Conservation (phyloP, 2,888 invertebrate genomes). For the Cyaniris semiargus region DNA sequence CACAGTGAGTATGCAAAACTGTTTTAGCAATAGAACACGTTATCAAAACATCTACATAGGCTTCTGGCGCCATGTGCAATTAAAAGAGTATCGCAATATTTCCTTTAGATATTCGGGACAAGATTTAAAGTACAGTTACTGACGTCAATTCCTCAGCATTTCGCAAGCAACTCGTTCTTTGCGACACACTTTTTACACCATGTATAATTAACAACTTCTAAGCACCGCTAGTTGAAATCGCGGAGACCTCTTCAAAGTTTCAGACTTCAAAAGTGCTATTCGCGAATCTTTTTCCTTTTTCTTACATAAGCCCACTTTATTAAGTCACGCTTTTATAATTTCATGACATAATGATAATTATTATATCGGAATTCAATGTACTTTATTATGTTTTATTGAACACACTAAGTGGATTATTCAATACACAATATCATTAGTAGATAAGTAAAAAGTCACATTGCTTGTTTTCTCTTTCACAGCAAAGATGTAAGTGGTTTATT, state of each 20-base stretch:
- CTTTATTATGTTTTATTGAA: background rate
- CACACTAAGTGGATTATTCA: constrained; percentile 12
- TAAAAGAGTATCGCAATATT: constrained; percentile 7
- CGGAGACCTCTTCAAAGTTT: constrained; percentile 9
- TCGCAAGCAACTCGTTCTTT: constrained; percentile 53
- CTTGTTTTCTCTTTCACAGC: background rate
- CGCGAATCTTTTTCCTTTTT: constrained; percentile 15
- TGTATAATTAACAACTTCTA: constrained; percentile 32
- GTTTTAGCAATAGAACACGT: background rate
- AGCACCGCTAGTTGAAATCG: constrained; percentile 22
- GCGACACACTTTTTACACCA: constrained; percentile 42
- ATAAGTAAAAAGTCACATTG: background rate
- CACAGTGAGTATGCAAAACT: background rate
- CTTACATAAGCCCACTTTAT: constrained; percentile 22
- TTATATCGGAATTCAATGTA: constrained; percentile 2
- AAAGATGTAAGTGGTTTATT: background rate
- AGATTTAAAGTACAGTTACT: constrained; percentile 28
- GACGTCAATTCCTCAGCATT: constrained; percentile 45
- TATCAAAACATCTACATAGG: background rate
- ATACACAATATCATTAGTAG: background rate
- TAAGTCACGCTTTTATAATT: constrained; percentile 26
- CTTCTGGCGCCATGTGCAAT: constrained; percentile 15
- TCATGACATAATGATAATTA: constrained; percentile 23
- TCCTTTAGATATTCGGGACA: constrained; percentile 5
- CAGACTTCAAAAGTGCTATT: constrained; percentile 13